Percentiles rank a stretch among this genome's conserved stretches.
Conservation (phyloP, 2,113 vertebrate species). For the Perca schrenkii region DNA sequence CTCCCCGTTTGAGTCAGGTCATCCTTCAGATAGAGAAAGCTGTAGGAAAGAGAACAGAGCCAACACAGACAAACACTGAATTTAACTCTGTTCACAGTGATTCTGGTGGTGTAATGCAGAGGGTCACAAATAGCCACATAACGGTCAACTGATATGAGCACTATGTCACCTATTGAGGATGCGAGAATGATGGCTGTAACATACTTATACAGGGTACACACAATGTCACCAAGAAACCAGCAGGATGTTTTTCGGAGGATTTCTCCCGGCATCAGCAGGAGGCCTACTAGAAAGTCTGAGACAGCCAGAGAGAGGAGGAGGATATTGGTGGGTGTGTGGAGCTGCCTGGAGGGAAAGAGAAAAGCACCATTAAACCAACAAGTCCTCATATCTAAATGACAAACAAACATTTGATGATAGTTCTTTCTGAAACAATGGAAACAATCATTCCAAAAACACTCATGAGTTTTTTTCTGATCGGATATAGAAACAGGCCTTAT, state of each 20-base stretch:
- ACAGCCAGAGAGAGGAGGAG: constrained; percentile 75
- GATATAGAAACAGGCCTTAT: no score
- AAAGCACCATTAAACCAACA: neutral
- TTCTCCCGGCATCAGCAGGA: constrained; percentile 85
- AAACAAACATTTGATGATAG: no score
- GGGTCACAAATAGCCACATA: constrained; percentile 68
- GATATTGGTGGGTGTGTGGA: constrained; percentile 77
- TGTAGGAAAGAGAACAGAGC: constrained; percentile 23
- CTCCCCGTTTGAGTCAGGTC: accelerated
- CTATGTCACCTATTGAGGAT: constrained; percentile 55
- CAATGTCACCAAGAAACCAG: constrained; percentile 64
- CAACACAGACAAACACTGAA: constrained; percentile 41
- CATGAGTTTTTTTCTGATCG: no score
- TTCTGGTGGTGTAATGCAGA: constrained; percentile 51
- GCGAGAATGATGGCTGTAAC: neutral
- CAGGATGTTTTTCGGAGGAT: constrained; percentile 28
- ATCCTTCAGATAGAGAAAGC: accelerated
- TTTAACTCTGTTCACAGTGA: constrained; percentile 38
- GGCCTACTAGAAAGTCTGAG: constrained; percentile 69
- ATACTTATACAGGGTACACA: constrained; percentile 32
- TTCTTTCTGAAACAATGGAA: no score
- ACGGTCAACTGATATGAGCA: constrained; percentile 67
- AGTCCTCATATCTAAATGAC: neutral
- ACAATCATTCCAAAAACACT: no score
- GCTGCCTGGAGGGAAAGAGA: constrained; percentile 62